Percentiles rank a stretch among this genome's conserved stretches.
These are phyloP conservation scores for Pituophis catenifer DNA, from an alignment of 2,113 vertebrate genomes.

Conservation along the genomic window DNA sequence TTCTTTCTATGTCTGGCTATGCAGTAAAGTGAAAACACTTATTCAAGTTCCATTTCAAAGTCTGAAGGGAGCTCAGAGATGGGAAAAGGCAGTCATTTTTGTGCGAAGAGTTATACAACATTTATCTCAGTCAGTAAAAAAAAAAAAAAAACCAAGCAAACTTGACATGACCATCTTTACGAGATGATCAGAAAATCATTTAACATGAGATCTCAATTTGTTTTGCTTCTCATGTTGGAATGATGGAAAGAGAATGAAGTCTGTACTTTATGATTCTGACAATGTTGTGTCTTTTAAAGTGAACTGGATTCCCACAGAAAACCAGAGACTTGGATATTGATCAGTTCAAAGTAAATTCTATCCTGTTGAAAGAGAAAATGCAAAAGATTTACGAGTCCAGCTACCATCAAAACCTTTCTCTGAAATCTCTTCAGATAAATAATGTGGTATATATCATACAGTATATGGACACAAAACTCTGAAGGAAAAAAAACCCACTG, in stretches of 20 bases:
- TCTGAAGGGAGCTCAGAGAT: background rate
- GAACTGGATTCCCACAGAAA: conserved; percentile 32
- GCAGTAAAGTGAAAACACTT: conserved; percentile 18
- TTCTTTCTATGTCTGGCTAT: background rate
- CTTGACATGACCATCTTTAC: conserved; percentile 14
- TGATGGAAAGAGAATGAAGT: conserved; percentile 1
- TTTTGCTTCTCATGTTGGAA: background rate
- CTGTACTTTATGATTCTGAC: conserved; percentile 38
- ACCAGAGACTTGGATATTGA: conserved; percentile 23
- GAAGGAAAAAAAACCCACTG: background rate
- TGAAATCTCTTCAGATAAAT: background rate
- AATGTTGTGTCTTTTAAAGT: conserved; percentile 22
- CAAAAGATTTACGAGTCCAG: conserved; percentile 22
- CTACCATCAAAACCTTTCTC: conserved; percentile 12
- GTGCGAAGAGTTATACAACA: conserved; percentile 3
- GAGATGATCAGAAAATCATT: conserved; percentile 43
- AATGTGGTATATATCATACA: no score
- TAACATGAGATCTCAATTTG: conserved; percentile 43
- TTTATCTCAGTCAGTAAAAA: background rate
- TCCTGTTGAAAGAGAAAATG: conserved; percentile 19
- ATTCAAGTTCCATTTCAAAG: conserved; percentile 27
- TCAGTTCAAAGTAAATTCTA: background rate
- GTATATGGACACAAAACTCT: background rate
- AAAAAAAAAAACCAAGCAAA: background rate
- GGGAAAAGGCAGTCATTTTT: background rate